Evolutionary conservation across 2,888 invertebrate genomes (phyloP).

Genomic region (Megastigmus dorsalis): DNA sequence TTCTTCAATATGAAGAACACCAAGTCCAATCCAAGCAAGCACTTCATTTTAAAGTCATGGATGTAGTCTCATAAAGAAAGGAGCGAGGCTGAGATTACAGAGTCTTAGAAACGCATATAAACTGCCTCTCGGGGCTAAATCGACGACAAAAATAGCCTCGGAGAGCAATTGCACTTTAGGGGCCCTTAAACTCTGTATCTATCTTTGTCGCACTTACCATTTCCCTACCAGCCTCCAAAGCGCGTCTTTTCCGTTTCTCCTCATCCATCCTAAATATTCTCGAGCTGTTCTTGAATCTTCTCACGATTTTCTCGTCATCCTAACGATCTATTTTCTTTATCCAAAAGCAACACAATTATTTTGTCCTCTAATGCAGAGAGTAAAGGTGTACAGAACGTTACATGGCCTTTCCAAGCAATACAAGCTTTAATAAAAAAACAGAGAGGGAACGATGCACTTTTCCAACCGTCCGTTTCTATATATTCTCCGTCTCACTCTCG

Average conservation of each 20-base stretch:
- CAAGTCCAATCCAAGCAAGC: too few relatives aligned
- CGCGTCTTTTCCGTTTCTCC: constrained; percentile 64
- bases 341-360: not conserved
- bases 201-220: constrained; percentile 60
- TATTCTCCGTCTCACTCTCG: not conserved
- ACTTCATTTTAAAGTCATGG: not conserved
- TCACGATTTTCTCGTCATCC: constrained; percentile 23
- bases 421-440: not conserved
- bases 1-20: too few relatives aligned
- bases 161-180: constrained; percentile 14
- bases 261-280: constrained; percentile 60
- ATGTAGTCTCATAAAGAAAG: not conserved
- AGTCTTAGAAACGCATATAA: not conserved
- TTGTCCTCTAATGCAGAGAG: not conserved
- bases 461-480: not conserved
- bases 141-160: constrained; percentile 39
- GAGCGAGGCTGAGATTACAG: not conserved
- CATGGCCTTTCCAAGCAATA: not conserved
- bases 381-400: not conserved
- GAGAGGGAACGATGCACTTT: too few relatives aligned
- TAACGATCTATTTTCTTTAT: not conserved
- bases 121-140: constrained; percentile 27
- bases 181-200: constrained; percentile 32
- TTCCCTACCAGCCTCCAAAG: constrained; percentile 66
- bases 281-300: not conserved